Base-by-base conservation (phyloP, 2,797 vertebrate genomes). In the Heliangelus exortis region DNA sequence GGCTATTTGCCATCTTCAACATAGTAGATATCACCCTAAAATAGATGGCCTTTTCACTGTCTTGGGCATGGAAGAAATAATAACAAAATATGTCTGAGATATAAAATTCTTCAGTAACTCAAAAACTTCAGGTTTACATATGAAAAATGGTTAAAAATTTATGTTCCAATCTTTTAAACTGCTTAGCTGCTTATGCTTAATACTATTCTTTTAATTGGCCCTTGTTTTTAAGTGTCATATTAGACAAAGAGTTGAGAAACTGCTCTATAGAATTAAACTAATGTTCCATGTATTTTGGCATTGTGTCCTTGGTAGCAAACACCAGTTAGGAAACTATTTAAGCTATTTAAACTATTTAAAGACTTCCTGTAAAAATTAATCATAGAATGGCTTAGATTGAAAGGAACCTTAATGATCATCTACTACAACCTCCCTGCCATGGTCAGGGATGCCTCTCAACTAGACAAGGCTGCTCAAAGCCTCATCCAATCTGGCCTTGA, bases 131-230 rank as follows among this genome's bases (percentile, higher is more conserved):
- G 2, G 8, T 34, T 69, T 67, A 29, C 4, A 10, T 31, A 33
- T 15, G 5, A 2, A 22, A 7, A 34, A 47, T 7, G 26, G 7
- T 68, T 73, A 41, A 41, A 86, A 69, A 62, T 36, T 1, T 12
- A 33, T 9, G 4, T 75, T 55, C 5, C 15, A 55, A 3, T 45
- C 23, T 62, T 89, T 92, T 68, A 66, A 75, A 71, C 19, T 58
- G 21, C 8, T 12, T 51, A 77, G 2, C 5, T 69, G 5, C 8
- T 14, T 75, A 15, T 20, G 2, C 63, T 84, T 77, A 45, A 29
- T 1, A 9, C 4, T 10, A 55, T 71, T 71, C 2, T 66, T 77
- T 59, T 74, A 39, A 6, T 55, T 1, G 1, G 34, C 4, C 1
- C 28, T 65, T 65, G 8, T 50, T 84, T 65, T 50, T 50, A 71